phyloP scores from a whole-genome alignment of 2,113 vertebrate genomes.

The Ranitomeya variabilis region DNA sequence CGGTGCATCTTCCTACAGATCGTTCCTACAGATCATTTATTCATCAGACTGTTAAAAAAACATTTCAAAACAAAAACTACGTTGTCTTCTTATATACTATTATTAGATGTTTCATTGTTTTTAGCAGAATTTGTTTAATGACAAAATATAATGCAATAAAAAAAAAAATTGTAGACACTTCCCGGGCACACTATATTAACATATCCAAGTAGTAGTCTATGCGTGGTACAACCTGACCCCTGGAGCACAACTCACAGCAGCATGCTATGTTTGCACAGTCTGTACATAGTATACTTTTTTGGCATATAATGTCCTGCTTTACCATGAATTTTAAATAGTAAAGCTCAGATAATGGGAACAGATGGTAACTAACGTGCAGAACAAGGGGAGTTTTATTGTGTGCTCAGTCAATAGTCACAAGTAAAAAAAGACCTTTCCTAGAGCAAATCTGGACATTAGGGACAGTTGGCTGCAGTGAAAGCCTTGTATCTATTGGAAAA shows the following conservation, averaged over 20 bases:
- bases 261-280: neutral
- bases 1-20: too few species aligned
- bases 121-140: neutral
- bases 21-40: too few species aligned
- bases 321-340: conserved; percentile 15
- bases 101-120: neutral
- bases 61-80: too few species aligned
- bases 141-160: neutral
- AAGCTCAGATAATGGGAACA: conserved; percentile 9
- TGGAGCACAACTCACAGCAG: neutral
- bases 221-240: neutral
- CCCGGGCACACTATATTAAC: neutral
- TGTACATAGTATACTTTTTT: neutral
- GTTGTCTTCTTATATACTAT: too few species aligned
- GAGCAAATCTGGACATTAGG: conserved; percentile 7
- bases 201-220: neutral
- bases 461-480: neutral
- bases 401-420: neutral
- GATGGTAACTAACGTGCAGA: conserved; percentile 21
- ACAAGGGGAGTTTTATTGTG: neutral
- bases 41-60: too few species aligned
- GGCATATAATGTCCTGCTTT: neutral
- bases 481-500: neutral
- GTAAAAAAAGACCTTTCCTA: neutral
- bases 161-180: neutral